Base-by-base conservation (phyloP, 2,888 invertebrate species). In the Lordiphosa andalusiaca region DNA sequence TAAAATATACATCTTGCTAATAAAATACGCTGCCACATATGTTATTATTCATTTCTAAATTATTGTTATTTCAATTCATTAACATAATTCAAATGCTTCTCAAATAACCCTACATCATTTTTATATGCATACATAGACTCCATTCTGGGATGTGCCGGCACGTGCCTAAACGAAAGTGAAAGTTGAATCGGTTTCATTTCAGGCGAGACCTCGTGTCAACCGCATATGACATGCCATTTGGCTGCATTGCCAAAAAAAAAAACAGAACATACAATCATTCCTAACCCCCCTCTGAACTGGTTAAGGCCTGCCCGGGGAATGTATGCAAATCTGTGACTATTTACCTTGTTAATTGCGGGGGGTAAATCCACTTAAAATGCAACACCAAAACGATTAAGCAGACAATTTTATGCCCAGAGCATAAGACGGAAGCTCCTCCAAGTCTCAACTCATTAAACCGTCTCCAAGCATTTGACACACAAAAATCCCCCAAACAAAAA, bases 361-460 rank as follows among this genome's bases (percentile, higher is more conserved):
- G 39, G 37, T 65, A 58, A 54, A 42, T 54, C 77, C 67, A 72
- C 72, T 74, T 70, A 67, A 72, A 72, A 68, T 75, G 65, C 75
- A 74, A 72, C 74, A 58, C 67, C 48, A 53, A 51, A 69, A 60
- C 64, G 68, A 74, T 77, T 81, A 81, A 61, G 39, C 48, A 46
- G 42, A 30, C 33, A 48, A 53, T 64, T 58, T 66, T 60, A 61
- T 73, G 42, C 53, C 35, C 13, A 56, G 46, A 56, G 46, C 25
- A 44, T 50, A 53, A 67, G 56, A 46, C 38, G 46, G 13, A 30
- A 16, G 30, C 40, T 39, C 19, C n/a, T n/a, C 52, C 16, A 16
- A 41, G 37, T 64, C 48, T 64, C 48, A 65, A 66, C 67, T 75
- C 73, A 80, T 74, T 80, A 73, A 77, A 77, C 61, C 74, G 67